Conservation (phyloP, 2,113 vertebrate species). For the Myrmophylax atrothorax region DNA sequence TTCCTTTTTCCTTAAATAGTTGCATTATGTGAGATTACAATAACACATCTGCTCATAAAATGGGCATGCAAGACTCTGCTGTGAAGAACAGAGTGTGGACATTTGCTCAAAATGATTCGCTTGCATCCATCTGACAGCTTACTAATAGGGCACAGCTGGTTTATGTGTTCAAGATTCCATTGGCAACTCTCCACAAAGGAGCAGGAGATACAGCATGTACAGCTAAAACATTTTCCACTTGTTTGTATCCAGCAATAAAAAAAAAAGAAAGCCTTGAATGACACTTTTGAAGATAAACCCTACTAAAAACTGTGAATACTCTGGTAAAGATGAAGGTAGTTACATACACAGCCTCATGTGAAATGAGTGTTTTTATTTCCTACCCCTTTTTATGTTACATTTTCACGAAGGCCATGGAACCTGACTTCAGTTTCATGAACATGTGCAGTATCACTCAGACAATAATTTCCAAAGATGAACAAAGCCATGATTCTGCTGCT, state of each 20-base stretch:
- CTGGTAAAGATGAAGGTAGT: neutral
- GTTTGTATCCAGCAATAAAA: neutral
- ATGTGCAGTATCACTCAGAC: neutral
- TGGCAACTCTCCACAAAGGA: neutral
- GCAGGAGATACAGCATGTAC: neutral
- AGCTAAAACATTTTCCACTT: neutral
- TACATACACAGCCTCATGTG: neutral
- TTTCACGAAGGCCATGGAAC: neutral
- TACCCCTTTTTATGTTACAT: neutral
- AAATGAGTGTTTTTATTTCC: neutral
- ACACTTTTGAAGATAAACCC: neutral
- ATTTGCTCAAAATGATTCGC: neutral
- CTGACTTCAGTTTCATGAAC: neutral
- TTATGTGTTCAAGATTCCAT: neutral
- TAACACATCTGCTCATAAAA: constrained; percentile 4
- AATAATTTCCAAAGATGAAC: neutral
- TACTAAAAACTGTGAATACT: neutral
- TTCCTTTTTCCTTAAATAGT: neutral
- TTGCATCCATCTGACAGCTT: neutral
- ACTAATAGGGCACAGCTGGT: neutral
- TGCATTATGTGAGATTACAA: neutral
- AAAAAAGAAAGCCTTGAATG: neutral
- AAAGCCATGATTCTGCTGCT: neutral
- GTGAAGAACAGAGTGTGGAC: neutral
- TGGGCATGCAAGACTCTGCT: neutral